Percentiles rank a stretch among this genome's conserved stretches.
These are phyloP conservation scores for Drosophila nannoptera DNA, from an alignment of 1,140 invertebrate genomes.

Conservation along the genomic window DNA sequence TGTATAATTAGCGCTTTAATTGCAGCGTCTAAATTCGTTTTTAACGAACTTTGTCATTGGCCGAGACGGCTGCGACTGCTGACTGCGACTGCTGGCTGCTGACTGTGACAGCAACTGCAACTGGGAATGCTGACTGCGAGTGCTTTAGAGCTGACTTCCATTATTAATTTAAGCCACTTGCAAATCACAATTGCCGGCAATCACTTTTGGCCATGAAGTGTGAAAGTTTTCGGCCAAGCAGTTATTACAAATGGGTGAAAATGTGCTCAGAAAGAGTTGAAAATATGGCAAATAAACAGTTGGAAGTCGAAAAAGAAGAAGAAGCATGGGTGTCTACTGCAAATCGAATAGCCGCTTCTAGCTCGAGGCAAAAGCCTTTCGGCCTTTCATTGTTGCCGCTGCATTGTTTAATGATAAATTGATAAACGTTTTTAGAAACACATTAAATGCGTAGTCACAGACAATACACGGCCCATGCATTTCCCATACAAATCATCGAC, in stretches of 20 bases:
- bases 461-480: conserved; percentile 14
- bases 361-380: neutral
- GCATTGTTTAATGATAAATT: neutral
- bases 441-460: neutral
- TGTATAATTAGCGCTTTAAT: conserved; percentile 69
- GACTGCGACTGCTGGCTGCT: conserved; percentile 24
- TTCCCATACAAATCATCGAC: conserved; percentile 45
- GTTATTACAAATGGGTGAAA: conserved; percentile 21
- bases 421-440: neutral
- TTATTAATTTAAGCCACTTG: conserved; percentile 39
- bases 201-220: conserved; percentile 42
- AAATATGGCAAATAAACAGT: neutral
- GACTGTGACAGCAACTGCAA: too few species aligned
- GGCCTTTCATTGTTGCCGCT: neutral
- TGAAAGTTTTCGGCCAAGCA: conserved; percentile 49
- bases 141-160: conserved; percentile 26
- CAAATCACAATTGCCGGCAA: conserved; percentile 42
- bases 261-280: neutral
- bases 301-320: too few species aligned
- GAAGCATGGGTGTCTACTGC: too few species aligned
- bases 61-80: conserved; percentile 12
- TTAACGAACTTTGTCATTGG: conserved; percentile 63
- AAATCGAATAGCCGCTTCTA: too few species aligned
- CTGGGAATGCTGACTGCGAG: too few species aligned
- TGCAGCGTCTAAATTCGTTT: conserved; percentile 63